A percentile compares a stretch with the other conserved stretches of the same genome.
These are phyloP conservation scores for Petroica traversi DNA, from an alignment of 2,113 vertebrate genomes.

Conservation along the genomic window DNA sequence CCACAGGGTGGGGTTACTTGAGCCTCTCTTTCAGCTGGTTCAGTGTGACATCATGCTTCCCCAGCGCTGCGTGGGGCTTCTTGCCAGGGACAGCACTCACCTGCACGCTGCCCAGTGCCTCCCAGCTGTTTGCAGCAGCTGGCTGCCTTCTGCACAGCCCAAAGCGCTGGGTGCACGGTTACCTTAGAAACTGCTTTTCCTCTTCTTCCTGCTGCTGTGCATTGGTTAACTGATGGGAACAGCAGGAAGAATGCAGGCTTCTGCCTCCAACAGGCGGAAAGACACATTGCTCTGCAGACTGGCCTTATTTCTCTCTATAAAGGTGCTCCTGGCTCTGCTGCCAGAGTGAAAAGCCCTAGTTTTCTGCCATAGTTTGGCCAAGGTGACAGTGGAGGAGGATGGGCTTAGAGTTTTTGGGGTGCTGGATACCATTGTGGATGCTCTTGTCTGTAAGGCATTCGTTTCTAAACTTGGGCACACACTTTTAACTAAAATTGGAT, in stretches of 20 bases:
- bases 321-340: not conserved
- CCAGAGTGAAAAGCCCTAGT: not conserved
- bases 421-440: not conserved
- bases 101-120: fast-evolving
- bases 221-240: not conserved
- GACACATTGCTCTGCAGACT: not conserved
- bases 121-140: not conserved
- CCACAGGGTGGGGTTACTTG: not conserved
- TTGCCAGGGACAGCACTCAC: not conserved
- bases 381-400: not conserved
- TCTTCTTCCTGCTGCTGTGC: not conserved
- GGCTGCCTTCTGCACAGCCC: not conserved
- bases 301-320: not conserved
- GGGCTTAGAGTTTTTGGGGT: not conserved
- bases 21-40: not conserved
- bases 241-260: not conserved
- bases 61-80: fast-evolving
- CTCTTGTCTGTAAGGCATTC: not conserved
- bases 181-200: constrained; percentile 52
- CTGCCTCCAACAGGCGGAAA: not conserved
- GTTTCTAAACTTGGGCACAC: not conserved
- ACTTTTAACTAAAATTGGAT: not conserved
- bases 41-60: not conserved
- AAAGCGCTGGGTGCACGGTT: not conserved
- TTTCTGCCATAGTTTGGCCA: not conserved